phyloP scores from a whole-genome alignment of 1,140 invertebrate species.

The Trichomalopsis sarcophagae region DNA sequence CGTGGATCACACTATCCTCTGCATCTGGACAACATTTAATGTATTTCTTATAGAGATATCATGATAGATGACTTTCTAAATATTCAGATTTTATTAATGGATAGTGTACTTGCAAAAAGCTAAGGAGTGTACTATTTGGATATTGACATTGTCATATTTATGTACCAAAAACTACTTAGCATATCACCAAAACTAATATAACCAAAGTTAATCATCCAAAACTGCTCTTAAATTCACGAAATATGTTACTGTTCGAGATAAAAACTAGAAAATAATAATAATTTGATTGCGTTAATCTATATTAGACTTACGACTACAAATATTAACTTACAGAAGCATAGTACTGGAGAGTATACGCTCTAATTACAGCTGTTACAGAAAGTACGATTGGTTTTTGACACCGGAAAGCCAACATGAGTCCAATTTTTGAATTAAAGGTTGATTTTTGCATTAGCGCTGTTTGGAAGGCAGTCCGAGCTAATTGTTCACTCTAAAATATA shows the following conservation, averaged over 20 bases:
- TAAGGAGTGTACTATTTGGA: no score
- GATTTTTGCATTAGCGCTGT: conserved; percentile 36
- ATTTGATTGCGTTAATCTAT: no score
- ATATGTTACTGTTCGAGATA: conserved; percentile 52
- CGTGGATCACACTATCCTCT: no score
- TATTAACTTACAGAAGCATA: conserved; percentile 49
- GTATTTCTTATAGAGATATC: no score
- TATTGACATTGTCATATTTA: no score
- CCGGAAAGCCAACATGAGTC: conserved; percentile 48
- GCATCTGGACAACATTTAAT: no score
- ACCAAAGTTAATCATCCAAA: conserved; percentile 23
- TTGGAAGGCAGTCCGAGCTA: conserved; percentile 28
- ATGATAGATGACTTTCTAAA: no score
- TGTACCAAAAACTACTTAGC: no score
- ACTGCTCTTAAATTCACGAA: conserved; percentile 53
- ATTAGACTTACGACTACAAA: not conserved
- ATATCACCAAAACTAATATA: not conserved
- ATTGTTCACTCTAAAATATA: conserved; percentile 36
- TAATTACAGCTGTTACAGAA: conserved; percentile 48
- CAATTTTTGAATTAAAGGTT: not conserved
- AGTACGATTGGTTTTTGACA: conserved; percentile 43
- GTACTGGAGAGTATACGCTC: conserved; percentile 53
- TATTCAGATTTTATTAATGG: no score
- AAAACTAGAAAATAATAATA: conserved; percentile 48
- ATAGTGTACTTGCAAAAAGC: no score